A percentile compares a stretch with the other conserved stretches of the same genome.
These are phyloP conservation scores for Scelioninae gen. 1 DNA, from an alignment of 2,888 invertebrate genomes.

Conservation along the genomic window DNA sequence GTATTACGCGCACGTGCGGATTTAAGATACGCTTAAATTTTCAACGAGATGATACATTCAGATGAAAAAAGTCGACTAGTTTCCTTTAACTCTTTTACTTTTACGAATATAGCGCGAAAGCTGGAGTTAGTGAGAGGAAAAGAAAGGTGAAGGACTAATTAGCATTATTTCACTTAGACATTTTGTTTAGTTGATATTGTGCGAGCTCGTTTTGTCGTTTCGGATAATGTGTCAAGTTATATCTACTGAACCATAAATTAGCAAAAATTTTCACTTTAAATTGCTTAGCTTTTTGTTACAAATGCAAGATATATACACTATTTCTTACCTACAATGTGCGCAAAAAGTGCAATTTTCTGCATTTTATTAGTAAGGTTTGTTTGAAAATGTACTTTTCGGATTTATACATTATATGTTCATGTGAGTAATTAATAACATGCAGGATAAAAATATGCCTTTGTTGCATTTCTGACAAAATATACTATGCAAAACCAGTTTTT, in stretches of 20 bases:
- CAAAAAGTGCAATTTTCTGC: too few species aligned
- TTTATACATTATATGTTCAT: too few species aligned
- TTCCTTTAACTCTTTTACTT: too few species aligned
- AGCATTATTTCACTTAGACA: slow-evolving; percentile 31
- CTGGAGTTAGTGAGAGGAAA: slow-evolving; percentile 49
- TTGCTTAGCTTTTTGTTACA: not conserved
- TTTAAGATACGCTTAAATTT: slow-evolving; percentile 47
- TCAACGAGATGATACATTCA: slow-evolving; percentile 21
- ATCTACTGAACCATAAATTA: not conserved
- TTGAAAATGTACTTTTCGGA: too few species aligned
- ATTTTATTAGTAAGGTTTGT: too few species aligned
- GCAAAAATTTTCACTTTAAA: not conserved
- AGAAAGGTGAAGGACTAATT: slow-evolving; percentile 63
- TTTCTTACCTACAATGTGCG: too few species aligned
- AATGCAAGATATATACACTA: not conserved
- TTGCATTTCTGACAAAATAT: too few species aligned
- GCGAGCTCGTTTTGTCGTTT: slow-evolving; percentile 29
- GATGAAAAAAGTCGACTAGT: not conserved
- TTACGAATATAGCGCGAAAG: slow-evolving; percentile 23
- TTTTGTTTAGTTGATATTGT: slow-evolving; percentile 50
- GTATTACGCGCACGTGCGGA: slow-evolving; percentile 71
- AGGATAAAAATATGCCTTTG: too few species aligned
- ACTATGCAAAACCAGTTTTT: too few species aligned
- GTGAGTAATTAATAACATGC: too few species aligned
- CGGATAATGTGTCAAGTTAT: slow-evolving; percentile 32